Evolutionary conservation across 2,113 vertebrate species (phyloP).

Genomic region (Rhodinocichla rosea): DNA sequence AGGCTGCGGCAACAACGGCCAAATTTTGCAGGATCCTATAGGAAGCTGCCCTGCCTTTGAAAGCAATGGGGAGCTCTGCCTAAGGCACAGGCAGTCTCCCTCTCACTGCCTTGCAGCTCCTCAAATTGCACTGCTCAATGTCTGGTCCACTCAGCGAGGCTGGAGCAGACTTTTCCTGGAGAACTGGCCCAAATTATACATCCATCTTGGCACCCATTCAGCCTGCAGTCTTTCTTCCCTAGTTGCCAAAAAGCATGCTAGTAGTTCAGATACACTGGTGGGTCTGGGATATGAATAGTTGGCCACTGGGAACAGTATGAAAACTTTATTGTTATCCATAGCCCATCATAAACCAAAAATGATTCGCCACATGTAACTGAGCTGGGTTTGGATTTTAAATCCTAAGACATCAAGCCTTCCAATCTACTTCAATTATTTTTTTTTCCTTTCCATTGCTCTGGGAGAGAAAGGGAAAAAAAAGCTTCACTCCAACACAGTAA

Average conservation of each 20-base stretch:
- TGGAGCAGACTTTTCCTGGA: neutral
- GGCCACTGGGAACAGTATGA: slow-evolving; percentile 20
- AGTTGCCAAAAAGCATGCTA: neutral
- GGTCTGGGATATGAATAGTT: slow-evolving; percentile 25
- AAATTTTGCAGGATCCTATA: neutral
- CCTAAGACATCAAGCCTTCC: neutral
- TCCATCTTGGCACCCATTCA: neutral
- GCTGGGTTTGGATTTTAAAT: slow-evolving; percentile 10
- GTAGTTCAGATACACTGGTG: slow-evolving; percentile 9
- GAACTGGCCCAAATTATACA: neutral
- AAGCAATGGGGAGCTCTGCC: neutral
- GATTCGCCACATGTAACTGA: slow-evolving; percentile 9
- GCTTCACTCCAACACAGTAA: neutral
- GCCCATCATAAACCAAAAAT: slow-evolving; percentile 25
- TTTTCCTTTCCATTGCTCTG: neutral
- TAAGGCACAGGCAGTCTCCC: neutral
- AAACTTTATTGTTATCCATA: slow-evolving; percentile 22
- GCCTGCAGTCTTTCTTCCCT: neutral
- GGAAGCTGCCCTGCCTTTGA: neutral
- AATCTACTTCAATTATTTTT: neutral
- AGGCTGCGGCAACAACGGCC: neutral
- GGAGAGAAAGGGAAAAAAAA: neutral
- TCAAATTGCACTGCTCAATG: neutral
- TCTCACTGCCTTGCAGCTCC: neutral
- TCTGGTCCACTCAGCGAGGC: neutral